phyloP scores from a whole-genome alignment of 1,140 invertebrate genomes.

The Zaprionus inermis region DNA sequence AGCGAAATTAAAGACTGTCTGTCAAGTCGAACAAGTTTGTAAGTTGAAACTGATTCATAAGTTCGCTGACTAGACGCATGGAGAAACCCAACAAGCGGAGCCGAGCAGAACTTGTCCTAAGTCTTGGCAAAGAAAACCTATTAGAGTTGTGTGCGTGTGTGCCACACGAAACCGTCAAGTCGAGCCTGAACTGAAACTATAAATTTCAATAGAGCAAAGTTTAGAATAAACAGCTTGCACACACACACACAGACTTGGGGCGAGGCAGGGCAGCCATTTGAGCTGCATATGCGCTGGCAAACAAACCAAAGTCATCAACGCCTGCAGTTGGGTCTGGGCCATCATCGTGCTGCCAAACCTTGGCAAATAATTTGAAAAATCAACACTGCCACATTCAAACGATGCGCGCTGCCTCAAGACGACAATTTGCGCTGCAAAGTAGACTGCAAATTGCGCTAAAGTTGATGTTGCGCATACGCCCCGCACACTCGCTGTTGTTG shows the following conservation, averaged over 20 bases:
- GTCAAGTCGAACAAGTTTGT: constrained; percentile 20
- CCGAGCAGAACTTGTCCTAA: constrained; percentile 46
- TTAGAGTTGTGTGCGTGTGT: constrained; percentile 56
- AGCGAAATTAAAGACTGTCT: constrained; percentile 5
- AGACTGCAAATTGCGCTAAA: constrained; percentile 55
- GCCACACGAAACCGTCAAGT: constrained; percentile 59
- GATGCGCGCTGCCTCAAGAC: constrained; percentile 42
- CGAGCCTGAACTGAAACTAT: constrained; percentile 53
- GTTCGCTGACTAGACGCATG: not conserved
- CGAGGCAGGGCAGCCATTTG: constrained; percentile 14
- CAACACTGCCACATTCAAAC: constrained; percentile 65
- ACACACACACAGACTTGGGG: constrained; percentile 17
- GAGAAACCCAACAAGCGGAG: constrained; percentile 6
- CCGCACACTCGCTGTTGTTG: constrained; percentile 6
- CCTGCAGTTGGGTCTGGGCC: constrained; percentile 7
- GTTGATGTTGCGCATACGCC: constrained; percentile 43
- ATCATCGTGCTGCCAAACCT: constrained; percentile 71
- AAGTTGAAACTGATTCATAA: constrained; percentile 5
- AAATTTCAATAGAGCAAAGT: constrained; percentile 68
- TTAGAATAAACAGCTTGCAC: constrained; percentile 64
- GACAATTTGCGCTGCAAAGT: constrained; percentile 59
- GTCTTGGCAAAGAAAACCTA: constrained; percentile 73
- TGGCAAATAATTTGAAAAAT: constrained; percentile 78
- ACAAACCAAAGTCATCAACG: constrained; percentile 67
- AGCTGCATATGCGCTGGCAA: constrained; percentile 39